A percentile compares a stretch with the other conserved stretches of the same genome.
These are phyloP conservation scores for Himalopsyche japonica DNA, from an alignment of 2,888 invertebrate species.

Conservation along the genomic window DNA sequence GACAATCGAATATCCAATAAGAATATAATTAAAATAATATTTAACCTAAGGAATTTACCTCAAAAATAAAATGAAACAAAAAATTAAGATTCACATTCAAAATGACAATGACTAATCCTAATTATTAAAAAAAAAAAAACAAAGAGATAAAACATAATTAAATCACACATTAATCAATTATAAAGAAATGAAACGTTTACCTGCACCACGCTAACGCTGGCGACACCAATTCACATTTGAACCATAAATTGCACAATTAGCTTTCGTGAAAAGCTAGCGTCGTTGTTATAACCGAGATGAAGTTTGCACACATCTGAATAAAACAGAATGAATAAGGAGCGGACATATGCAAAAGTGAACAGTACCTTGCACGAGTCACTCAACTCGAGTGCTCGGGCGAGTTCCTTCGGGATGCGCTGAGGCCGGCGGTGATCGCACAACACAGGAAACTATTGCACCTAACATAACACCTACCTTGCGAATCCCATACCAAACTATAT, in stretches of 20 bases:
- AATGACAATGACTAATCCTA: neutral
- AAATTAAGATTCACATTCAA: neutral
- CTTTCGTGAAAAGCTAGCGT: neutral
- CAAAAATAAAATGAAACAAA: neutral
- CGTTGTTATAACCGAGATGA: constrained; percentile 12
- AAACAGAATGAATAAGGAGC: constrained; percentile 39
- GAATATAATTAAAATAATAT: neutral
- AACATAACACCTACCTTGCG: constrained; percentile 50
- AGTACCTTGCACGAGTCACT: constrained; percentile 82
- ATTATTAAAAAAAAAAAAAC: neutral
- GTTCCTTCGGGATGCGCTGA: constrained; percentile 58
- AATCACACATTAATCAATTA: neutral
- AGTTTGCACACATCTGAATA: constrained; percentile 39
- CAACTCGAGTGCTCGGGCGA: constrained; percentile 77
- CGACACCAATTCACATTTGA: neutral
- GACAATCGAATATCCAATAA: neutral
- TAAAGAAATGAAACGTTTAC: neutral
- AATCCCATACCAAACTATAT: constrained; percentile 40
- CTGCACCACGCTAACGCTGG: neutral
- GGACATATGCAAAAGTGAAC: constrained; percentile 48
- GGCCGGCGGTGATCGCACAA: constrained; percentile 48
- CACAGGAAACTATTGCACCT: constrained; percentile 49
- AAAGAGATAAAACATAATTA: neutral
- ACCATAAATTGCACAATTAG: neutral
- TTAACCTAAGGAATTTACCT: neutral